Evolutionary conservation across 2,888 invertebrate species (phyloP).

Genomic region (Lucinisca nassula): DNA sequence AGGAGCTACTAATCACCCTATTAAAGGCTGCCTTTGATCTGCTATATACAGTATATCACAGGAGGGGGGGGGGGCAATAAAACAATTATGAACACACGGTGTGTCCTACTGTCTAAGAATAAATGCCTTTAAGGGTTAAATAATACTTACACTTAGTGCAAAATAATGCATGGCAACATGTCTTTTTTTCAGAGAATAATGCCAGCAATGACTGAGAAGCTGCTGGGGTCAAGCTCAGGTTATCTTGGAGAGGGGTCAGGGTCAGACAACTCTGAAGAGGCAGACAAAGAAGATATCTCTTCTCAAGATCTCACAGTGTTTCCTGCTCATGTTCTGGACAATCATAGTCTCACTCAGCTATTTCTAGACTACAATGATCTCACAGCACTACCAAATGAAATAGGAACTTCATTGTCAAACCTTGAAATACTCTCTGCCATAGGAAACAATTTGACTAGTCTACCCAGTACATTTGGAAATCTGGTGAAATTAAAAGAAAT

Average conservation of each 20-base stretch:
- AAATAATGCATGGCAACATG: no score
- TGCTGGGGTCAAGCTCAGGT: neutral
- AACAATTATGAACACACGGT: no score
- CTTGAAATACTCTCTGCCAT: conserved; percentile 74
- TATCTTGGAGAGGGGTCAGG: neutral
- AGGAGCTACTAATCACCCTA: no score
- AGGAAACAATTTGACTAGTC: conserved; percentile 77
- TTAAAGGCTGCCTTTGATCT: no score
- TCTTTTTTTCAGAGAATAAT: neutral
- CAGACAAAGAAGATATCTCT: conserved; percentile 50
- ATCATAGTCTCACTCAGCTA: conserved; percentile 61
- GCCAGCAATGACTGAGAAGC: neutral
- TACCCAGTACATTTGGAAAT: conserved; percentile 74
- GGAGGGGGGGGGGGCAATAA: no score
- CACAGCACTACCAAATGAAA: conserved; percentile 69
- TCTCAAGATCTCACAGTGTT: conserved; percentile 63
- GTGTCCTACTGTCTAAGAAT: no score
- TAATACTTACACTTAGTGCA: no score
- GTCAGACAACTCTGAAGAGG: neutral
- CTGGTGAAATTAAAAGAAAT: conserved; percentile 72
- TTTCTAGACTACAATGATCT: conserved; percentile 78
- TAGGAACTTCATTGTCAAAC: conserved; percentile 62
- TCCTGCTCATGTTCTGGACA: conserved; percentile 65
- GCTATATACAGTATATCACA: no score
- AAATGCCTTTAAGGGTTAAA: no score